Percentiles rank a stretch among this genome's conserved stretches.
Evolutionary conservation across 2,797 vertebrate genomes (phyloP).

Genomic region (Mallotus villosus): DNA sequence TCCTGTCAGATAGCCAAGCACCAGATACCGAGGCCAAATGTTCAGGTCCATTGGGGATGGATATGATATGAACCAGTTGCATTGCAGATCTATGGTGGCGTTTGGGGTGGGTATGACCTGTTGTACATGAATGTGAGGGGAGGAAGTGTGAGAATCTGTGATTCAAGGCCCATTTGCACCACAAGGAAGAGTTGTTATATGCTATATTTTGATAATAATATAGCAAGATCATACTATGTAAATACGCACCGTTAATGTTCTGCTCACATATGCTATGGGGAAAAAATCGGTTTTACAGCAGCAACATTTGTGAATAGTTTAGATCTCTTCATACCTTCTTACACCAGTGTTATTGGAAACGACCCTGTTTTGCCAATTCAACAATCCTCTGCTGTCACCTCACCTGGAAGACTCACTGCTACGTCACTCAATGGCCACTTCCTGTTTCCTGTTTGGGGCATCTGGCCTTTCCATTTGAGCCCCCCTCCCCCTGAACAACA

Average conservation of each 20-base stretch:
- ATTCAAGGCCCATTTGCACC: too few relatives aligned
- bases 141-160: too few relatives aligned
- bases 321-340: background rate
- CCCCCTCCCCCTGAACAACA: conserved; percentile 62
- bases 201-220: too few relatives aligned
- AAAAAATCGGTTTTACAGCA: background rate
- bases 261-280: background rate
- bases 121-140: too few relatives aligned
- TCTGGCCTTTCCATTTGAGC: conserved; percentile 67
- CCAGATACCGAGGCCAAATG: conserved; percentile 48
- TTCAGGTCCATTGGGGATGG: background rate
- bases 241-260: background rate
- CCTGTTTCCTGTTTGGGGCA: conserved; percentile 79
- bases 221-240: too few relatives aligned
- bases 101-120: background rate
- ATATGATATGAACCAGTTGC: background rate
- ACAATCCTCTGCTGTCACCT: conserved; percentile 37
- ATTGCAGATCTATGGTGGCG: background rate
- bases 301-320: background rate
- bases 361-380: background rate
- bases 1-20: conserved; percentile 64
- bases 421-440: conserved; percentile 74
- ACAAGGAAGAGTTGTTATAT: too few relatives aligned
- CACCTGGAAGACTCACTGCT: conserved; percentile 69
- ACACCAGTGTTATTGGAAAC: background rate